Evolutionary conservation across 2,888 invertebrate genomes (phyloP).

Genomic region (Mycalesis mineus): DNA sequence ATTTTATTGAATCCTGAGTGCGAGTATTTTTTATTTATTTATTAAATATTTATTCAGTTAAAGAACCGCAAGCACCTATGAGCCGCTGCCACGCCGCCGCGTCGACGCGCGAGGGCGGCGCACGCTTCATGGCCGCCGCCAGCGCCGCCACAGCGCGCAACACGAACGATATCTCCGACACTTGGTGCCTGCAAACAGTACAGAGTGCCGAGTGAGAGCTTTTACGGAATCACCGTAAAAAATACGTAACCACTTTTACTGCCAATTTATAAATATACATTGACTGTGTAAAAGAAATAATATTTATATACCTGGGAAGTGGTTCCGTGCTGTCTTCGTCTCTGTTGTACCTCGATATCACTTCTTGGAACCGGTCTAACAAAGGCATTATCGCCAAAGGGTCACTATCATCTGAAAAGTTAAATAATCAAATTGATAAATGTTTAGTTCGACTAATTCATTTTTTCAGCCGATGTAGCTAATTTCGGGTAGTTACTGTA

Average conservation of each 20-base stretch:
- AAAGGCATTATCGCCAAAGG: slow-evolving; percentile 94
- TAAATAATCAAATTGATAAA: no score
- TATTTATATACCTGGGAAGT: slow-evolving; percentile 60
- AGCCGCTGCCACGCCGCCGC: slow-evolving; percentile 94
- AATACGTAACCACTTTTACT: no score
- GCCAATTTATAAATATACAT: no score
- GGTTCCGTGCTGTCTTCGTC: slow-evolving; percentile 59
- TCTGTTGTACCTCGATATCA: slow-evolving; percentile 87
- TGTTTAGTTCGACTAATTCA: no score
- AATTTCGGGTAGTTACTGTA: no score
- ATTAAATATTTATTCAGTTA: no score
- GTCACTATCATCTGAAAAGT: slow-evolving; percentile 57
- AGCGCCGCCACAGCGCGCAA: slow-evolving; percentile 95
- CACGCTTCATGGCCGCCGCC: slow-evolving; percentile 94
- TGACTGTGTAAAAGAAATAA: no score
- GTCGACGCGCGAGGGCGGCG: slow-evolving; percentile 92
- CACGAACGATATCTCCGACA: slow-evolving; percentile 97
- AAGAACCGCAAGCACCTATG: slow-evolving; percentile 80
- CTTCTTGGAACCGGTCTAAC: slow-evolving; percentile 94
- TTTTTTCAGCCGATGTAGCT: no score
- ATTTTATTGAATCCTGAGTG: no score
- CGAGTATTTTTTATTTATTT: no score
- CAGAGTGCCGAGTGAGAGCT: no score
- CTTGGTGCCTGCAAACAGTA: slow-evolving; percentile 82
- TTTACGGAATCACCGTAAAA: no score